Percentiles rank a stretch among this genome's conserved stretches.
phyloP scores from a whole-genome alignment of 2,797 vertebrate genomes.

The Mus spretus region DNA sequence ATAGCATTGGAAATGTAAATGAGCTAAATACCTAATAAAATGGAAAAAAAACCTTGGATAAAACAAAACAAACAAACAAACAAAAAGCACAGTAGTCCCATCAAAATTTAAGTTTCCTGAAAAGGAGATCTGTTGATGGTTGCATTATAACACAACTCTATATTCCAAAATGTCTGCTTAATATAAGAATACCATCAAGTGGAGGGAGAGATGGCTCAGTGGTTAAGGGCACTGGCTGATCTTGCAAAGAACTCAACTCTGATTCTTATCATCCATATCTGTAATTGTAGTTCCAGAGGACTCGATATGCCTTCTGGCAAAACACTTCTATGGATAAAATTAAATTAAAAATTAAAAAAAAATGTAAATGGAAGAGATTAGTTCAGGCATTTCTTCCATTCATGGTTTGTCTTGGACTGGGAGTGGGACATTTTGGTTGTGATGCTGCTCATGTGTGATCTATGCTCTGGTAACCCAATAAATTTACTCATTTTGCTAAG shows the following conservation, averaged over 20 bases:
- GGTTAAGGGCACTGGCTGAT: no score
- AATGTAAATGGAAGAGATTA: background rate
- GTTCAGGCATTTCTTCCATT: background rate
- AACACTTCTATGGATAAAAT: background rate
- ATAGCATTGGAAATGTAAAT: no score
- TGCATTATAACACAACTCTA: background rate
- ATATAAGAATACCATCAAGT: background rate
- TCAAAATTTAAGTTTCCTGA: constrained; percentile 28
- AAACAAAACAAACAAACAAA: no score
- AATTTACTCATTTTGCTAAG: background rate
- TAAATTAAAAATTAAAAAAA: background rate
- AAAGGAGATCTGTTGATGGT: background rate
- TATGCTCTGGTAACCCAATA: background rate
- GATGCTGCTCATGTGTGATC: background rate
- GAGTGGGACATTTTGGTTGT: background rate
- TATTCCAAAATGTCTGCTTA: background rate
- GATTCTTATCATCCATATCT: background rate
- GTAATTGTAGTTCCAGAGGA: background rate
- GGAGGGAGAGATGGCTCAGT: background rate
- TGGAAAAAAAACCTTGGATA: no score
- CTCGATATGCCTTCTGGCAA: background rate
- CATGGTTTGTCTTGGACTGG: background rate
- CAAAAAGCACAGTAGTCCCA: background rate
- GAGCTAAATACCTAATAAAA: no score
- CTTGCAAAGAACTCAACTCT: background rate